Conservation (phyloP, 2,797 vertebrate genomes). For the Miichthys miiuy region DNA sequence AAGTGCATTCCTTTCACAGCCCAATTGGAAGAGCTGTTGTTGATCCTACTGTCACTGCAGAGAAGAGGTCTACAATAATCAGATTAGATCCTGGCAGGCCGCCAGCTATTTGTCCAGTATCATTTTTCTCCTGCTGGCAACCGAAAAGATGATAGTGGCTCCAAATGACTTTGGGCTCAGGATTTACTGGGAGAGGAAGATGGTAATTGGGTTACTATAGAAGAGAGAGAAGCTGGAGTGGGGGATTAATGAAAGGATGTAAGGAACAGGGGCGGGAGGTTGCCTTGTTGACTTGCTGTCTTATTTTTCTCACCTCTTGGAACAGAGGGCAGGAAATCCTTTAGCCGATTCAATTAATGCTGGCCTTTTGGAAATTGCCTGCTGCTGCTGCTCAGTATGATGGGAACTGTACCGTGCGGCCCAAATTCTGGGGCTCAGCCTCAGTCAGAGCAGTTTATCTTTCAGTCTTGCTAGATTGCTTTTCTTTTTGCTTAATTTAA, state of each 20-base stretch:
- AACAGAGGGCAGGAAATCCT: constrained; percentile 52
- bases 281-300: constrained; percentile 35
- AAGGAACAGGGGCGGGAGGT: neutral
- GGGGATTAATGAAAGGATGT: constrained; percentile 46
- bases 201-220: constrained; percentile 59
- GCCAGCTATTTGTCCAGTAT: constrained; percentile 59
- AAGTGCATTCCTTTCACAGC: constrained; percentile 59
- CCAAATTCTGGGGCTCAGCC: constrained; percentile 6
- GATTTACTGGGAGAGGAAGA: constrained; percentile 48
- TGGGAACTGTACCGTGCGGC: constrained; percentile 12
- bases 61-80: constrained; percentile 59
- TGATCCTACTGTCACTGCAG: constrained; percentile 54
- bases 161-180: constrained; percentile 54
- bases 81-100: constrained; percentile 57
- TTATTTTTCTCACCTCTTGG: constrained; percentile 56
- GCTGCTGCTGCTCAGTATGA: constrained; percentile 29
- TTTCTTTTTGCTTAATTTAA: constrained; percentile 31
- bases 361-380: constrained; percentile 43
- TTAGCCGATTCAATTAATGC: constrained; percentile 41
- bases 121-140: constrained; percentile 56
- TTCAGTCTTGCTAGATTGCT: constrained; percentile 17
- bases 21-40: constrained; percentile 51
- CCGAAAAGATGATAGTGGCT: constrained; percentile 52
- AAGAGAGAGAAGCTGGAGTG: constrained; percentile 36
- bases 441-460: constrained; percentile 22